phyloP scores from a whole-genome alignment of 2,888 invertebrate species.

The Drosophila antonietae region DNA sequence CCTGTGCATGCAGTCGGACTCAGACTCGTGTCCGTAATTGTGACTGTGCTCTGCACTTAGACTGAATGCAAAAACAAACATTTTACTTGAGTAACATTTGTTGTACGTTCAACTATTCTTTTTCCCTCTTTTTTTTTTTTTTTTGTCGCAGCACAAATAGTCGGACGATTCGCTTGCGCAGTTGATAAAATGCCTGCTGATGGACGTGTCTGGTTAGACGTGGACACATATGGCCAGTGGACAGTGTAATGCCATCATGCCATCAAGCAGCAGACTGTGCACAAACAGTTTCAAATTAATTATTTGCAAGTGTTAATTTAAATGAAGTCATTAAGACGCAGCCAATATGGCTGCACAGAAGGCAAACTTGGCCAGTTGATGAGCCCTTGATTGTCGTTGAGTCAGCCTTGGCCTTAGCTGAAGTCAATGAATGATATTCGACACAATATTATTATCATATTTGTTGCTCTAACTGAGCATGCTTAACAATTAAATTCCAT shows the following conservation, averaged over 20 bases:
- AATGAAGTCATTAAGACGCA: constrained; percentile 77
- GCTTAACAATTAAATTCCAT: constrained; percentile 7
- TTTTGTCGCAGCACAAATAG: constrained; percentile 61
- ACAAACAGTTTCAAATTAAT: constrained; percentile 79
- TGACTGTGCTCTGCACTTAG: constrained; percentile 70
- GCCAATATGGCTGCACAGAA: constrained; percentile 5
- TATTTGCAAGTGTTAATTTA: constrained; percentile 77
- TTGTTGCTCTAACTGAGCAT: constrained; percentile 4
- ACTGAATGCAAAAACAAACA: constrained; percentile 77
- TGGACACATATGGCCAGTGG: constrained; percentile 34
- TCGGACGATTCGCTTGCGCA: constrained; percentile 24
- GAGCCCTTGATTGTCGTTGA: constrained; percentile 40
- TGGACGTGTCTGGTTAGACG: constrained; percentile 20
- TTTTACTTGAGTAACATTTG: constrained; percentile 76
- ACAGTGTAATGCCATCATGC: constrained; percentile 57
- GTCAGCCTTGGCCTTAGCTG: constrained; percentile 8
- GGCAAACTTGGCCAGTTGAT: constrained; percentile 13
- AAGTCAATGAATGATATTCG: not conserved
- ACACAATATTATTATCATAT: not conserved
- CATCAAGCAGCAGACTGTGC: constrained; percentile 79
- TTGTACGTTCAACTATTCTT: constrained; percentile 38
- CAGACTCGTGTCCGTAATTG: constrained; percentile 23
- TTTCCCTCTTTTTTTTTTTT: not conserved
- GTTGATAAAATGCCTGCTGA: constrained; percentile 42
- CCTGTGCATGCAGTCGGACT: constrained; percentile 30